Evolutionary conservation across 1,140 invertebrate genomes (phyloP).

Genomic region (Planococcus citri): DNA sequence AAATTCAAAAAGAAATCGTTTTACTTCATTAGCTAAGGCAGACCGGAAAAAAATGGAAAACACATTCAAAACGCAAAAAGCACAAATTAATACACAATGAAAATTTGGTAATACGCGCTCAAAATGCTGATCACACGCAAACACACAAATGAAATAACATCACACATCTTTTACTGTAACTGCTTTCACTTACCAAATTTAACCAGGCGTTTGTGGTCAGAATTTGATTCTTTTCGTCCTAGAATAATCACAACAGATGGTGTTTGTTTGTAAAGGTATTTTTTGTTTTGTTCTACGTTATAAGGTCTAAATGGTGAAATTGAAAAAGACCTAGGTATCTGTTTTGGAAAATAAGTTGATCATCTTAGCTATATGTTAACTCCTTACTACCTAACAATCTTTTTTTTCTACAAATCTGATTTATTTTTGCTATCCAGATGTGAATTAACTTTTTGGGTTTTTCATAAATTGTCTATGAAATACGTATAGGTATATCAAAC

Average conservation of each 20-base stretch:
- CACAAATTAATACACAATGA: neutral
- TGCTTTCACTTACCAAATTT: conserved; percentile 73
- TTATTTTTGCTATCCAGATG: too few relatives aligned
- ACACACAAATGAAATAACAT: conserved; percentile 7
- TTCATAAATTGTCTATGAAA: too few relatives aligned
- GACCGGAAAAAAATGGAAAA: neutral
- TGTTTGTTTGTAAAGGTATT: neutral
- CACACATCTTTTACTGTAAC: neutral
- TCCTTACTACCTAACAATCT: too few relatives aligned
- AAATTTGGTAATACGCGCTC: neutral
- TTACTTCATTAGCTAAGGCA: neutral
- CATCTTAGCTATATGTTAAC: too few relatives aligned
- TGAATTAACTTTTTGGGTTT: too few relatives aligned
- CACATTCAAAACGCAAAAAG: neutral
- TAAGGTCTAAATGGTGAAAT: too few relatives aligned
- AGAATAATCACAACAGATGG: conserved; percentile 25
- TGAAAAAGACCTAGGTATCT: too few relatives aligned
- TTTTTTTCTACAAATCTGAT: too few relatives aligned
- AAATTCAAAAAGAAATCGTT: neutral
- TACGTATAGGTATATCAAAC: too few relatives aligned
- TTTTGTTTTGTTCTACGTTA: neutral
- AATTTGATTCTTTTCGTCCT: conserved; percentile 82
- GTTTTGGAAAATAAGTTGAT: too few relatives aligned
- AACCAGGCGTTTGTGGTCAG: conserved; percentile 93
- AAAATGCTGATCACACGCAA: conserved; percentile 8